Evolutionary conservation across 2,113 vertebrate species (phyloP), one percentile per base, ranked within the genome.

Genomic region (Dicentrarchus labrax): DNA sequence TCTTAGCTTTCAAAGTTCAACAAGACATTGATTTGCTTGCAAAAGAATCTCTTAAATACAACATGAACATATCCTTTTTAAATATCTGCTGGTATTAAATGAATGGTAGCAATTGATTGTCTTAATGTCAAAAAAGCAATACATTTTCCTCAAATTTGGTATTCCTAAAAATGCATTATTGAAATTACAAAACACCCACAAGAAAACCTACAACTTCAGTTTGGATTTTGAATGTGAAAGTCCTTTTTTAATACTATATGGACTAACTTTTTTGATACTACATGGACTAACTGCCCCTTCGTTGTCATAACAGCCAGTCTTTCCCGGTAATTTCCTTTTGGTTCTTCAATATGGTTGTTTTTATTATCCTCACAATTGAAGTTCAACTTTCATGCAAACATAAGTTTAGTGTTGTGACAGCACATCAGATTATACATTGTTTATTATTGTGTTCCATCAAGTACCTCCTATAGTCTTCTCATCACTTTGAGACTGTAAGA

Each of bases 271-370:
- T 41, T 53, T 54, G 59, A 59, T 57, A n/a, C 43, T 15, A 62
- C 72, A 71, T 54, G 75, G 72, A 76, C 80, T 74, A 83, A 59
- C 92, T 85, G 57, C 57, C 54, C 22, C 76, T 86, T 94, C 83
- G 13, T 76, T 73, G 56, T 74, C 86, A 76, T 62, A 57, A 78
- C 24, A 75, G 75, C 24, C 60, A 45, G 62, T 71, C 60, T 93
- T 92, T 54, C 38, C 82, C 71, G 16, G 60, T 86, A 84, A 85
- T 74, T 30, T 70, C 41, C 80, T 80, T 68, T 72, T 21, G 45
- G 11, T 61, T 13, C 6, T 59, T 41, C 12, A 54, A 4, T 30
- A 66, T 73, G 36, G 4, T 7, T 64, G 39, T 59, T 30, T 86
- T 54, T 68, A 11, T 45, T 45, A 45, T 12, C 75, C 21, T 89